phyloP scores from a whole-genome alignment of 1,140 invertebrate species.

The Achatina immaculata region DNA sequence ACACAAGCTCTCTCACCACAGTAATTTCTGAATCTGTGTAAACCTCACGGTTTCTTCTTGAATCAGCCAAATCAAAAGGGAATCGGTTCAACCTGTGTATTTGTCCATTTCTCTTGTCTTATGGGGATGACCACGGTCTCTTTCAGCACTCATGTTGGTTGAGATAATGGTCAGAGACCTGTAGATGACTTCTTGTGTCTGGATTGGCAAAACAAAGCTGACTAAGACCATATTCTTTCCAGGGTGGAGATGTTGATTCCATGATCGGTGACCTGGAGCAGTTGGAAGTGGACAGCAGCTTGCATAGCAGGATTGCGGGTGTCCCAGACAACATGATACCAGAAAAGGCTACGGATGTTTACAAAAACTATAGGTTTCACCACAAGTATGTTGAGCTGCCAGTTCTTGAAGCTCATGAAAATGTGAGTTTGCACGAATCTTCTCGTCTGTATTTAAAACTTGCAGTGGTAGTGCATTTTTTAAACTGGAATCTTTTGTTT shows the following conservation, averaged over 20 bases:
- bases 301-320: constrained; percentile 42
- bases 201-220: too few relatives aligned
- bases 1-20: too few relatives aligned
- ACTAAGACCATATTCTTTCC: too few relatives aligned
- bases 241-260: not conserved
- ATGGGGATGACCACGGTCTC: too few relatives aligned
- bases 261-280: constrained; percentile 44
- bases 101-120: too few relatives aligned
- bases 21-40: too few relatives aligned
- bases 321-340: constrained; percentile 54
- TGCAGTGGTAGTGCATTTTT: not conserved
- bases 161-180: too few relatives aligned
- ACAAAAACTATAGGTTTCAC: constrained; percentile 63
- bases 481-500: not conserved
- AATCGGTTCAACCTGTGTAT: too few relatives aligned
- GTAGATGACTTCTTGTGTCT: too few relatives aligned
- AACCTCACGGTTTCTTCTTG: too few relatives aligned
- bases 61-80: too few relatives aligned
- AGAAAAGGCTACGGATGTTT: constrained; percentile 60
- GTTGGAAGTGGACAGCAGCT: constrained; percentile 59
- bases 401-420: constrained; percentile 57
- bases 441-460: not conserved
- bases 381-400: constrained; percentile 57
- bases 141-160: too few relatives aligned
- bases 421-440: constrained; percentile 48